Conservation (phyloP, 1,140 invertebrate genomes). For the Conus ventricosus region DNA sequence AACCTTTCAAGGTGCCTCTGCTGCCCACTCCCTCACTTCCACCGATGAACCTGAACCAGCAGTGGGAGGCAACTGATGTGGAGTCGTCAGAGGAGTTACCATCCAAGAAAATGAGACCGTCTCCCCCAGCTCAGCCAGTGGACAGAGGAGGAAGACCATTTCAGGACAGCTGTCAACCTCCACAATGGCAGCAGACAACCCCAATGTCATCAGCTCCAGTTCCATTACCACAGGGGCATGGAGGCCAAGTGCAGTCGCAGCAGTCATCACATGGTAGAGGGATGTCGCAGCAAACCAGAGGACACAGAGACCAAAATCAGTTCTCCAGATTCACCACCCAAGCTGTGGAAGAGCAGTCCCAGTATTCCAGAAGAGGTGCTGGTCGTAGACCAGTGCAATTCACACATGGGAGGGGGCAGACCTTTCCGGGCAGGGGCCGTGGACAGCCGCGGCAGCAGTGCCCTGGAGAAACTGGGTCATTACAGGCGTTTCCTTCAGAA, state of each 20-base stretch:
- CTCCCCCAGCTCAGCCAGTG: neutral
- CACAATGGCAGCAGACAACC: neutral
- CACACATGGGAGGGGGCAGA: neutral
- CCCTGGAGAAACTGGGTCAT: too few relatives aligned
- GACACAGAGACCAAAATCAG: neutral
- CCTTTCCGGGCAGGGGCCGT: neutral
- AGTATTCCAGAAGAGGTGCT: neutral
- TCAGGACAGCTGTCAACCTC: neutral
- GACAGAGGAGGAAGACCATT: neutral
- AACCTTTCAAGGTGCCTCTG: neutral
- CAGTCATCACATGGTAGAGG: neutral
- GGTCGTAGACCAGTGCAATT: neutral
- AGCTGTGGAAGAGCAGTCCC: neutral
- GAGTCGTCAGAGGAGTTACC: neutral
- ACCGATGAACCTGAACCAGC: neutral
- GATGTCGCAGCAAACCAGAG: neutral
- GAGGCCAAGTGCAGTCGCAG: neutral
- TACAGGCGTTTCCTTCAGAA: neutral
- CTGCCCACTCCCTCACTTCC: neutral
- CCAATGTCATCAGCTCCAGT: too few relatives aligned
- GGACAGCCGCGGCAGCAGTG: too few relatives aligned
- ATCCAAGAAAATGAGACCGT: neutral
- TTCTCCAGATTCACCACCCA: neutral
- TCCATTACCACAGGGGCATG: neutral
- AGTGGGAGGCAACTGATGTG: neutral